phyloP scores from a whole-genome alignment of 2,888 invertebrate genomes.

The Cantharis rustica region DNA sequence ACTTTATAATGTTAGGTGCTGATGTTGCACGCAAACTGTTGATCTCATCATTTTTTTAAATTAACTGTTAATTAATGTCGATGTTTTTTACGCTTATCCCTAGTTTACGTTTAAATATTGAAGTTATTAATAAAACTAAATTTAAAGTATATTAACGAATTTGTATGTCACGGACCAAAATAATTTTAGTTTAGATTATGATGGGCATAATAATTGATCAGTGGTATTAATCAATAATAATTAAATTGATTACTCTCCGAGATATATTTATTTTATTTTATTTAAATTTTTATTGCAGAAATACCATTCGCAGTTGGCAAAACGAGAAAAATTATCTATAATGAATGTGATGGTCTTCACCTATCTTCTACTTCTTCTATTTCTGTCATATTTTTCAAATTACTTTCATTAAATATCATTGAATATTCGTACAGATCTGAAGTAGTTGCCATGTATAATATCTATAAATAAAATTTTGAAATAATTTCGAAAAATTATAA shows the following conservation, averaged over 20 bases:
- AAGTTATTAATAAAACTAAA: not conserved
- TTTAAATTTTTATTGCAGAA: no score
- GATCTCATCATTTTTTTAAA: not conserved
- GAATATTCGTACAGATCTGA: no score
- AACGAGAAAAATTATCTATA: no score
- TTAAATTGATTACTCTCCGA: not conserved
- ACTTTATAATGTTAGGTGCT: not conserved
- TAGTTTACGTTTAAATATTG: not conserved
- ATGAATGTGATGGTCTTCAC: no score
- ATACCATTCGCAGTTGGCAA: no score
- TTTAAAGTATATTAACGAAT: not conserved
- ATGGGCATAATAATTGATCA: not conserved
- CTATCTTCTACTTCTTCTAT: no score
- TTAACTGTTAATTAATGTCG: not conserved
- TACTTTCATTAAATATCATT: no score
- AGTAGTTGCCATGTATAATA: not conserved
- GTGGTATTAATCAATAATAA: not conserved
- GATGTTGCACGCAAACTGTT: not conserved
- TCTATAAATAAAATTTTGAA: not conserved
- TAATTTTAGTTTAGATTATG: not conserved
- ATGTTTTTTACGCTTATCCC: not conserved
- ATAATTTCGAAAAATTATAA: not conserved
- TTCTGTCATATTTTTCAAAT: no score
- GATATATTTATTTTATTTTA: no score
- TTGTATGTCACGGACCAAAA: not conserved